Conservation (phyloP, 2,113 vertebrate genomes). For the Clarias magur region DNA sequence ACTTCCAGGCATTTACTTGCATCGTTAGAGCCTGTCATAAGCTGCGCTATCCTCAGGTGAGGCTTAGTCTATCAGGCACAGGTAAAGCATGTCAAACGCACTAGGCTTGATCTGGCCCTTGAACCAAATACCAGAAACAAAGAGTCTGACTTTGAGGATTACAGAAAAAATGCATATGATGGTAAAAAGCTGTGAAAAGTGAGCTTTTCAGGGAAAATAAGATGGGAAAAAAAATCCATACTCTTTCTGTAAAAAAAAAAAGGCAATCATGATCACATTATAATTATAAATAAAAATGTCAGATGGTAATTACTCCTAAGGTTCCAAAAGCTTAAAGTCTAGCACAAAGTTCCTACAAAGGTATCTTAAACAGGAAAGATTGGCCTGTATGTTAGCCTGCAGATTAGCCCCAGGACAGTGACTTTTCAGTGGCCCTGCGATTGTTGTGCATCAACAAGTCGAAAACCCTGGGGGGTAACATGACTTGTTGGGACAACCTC, state of each 20-base stretch:
- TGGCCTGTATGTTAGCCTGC: slow-evolving; percentile 21
- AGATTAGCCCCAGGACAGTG: slow-evolving; percentile 43
- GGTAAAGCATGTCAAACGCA: slow-evolving; percentile 30
- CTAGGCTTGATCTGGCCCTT: slow-evolving; percentile 37
- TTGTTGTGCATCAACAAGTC: slow-evolving; percentile 61
- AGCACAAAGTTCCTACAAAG: neutral
- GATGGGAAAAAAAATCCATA: neutral
- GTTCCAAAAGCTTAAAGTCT: neutral
- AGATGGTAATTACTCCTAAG: neutral
- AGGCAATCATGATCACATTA: neutral
- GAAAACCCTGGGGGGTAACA: slow-evolving; percentile 51
- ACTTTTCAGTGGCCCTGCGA: slow-evolving; percentile 47
- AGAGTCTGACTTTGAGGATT: slow-evolving; percentile 22
- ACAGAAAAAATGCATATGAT: neutral
- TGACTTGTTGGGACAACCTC: slow-evolving; percentile 55
- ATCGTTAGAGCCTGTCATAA: neutral
- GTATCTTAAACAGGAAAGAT: slow-evolving; percentile 16
- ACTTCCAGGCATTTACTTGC: neutral
- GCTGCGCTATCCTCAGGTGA: slow-evolving; percentile 23
- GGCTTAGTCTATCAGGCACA: slow-evolving; percentile 22
- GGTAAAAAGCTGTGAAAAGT: neutral
- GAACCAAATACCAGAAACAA: slow-evolving; percentile 55
- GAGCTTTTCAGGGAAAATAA: neutral
- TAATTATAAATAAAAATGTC: neutral
- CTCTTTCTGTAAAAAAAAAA: neutral